Evolutionary conservation across 2,888 invertebrate genomes (phyloP).

Genomic region (Caenorhabditis sp.): DNA sequence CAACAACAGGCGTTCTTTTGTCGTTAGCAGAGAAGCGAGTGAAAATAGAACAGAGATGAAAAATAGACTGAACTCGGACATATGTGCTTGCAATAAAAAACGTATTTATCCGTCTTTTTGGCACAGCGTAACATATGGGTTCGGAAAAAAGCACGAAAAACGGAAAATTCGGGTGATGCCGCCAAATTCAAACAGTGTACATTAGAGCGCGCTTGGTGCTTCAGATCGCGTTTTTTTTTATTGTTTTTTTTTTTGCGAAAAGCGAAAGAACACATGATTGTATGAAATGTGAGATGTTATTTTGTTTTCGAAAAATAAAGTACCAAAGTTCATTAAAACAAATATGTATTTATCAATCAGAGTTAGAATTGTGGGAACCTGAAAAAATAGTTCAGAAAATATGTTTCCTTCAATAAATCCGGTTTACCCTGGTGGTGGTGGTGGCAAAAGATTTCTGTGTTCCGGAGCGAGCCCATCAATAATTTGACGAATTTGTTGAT

Average conservation of each 20-base stretch:
- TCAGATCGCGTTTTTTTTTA: neutral
- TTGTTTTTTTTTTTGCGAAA: neutral
- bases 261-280: neutral
- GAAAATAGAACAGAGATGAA: neutral
- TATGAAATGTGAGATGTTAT: neutral
- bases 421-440: conserved; percentile 36
- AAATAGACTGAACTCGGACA: conserved; percentile 1
- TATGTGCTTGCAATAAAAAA: neutral
- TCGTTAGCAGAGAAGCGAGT: neutral
- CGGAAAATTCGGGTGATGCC: neutral
- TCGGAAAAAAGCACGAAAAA: neutral
- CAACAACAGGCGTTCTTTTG: neutral
- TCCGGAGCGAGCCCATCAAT: conserved; percentile 50
- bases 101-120: neutral
- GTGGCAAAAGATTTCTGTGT: conserved; percentile 33
- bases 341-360: neutral
- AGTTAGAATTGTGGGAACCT: neutral
- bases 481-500: conserved; percentile 42
- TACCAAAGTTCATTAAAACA: neutral
- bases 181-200: neutral
- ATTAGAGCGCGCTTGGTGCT: neutral
- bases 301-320: neutral
- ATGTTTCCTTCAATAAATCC: neutral
- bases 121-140: neutral
- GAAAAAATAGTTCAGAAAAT: neutral